Conservation (phyloP, 2,113 vertebrate genomes). For the Thermophis baileyi region DNA sequence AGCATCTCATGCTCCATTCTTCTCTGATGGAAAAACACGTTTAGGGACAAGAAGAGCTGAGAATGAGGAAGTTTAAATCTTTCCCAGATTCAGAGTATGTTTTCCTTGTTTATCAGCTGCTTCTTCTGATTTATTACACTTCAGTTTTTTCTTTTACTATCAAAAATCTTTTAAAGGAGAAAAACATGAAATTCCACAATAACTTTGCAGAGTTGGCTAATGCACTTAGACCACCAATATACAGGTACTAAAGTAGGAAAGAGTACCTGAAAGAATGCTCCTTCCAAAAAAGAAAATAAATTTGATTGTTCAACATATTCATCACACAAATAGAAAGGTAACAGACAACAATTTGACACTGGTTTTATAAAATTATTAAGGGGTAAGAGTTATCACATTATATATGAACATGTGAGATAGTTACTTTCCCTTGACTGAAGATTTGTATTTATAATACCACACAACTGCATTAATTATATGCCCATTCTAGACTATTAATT, state of each 20-base stretch:
- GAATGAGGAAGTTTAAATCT: not conserved
- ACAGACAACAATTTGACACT: not conserved
- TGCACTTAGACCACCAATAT: not conserved
- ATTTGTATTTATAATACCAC: not conserved
- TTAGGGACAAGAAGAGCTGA: not conserved
- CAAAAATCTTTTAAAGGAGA: not conserved
- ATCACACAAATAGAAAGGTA: not conserved
- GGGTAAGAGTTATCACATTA: not conserved
- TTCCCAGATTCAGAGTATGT: not conserved
- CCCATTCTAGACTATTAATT: not conserved
- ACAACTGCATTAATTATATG: not conserved
- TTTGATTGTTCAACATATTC: not conserved
- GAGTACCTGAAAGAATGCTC: not conserved
- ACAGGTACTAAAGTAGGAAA: not conserved
- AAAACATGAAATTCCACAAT: not conserved
- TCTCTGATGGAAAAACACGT: not conserved
- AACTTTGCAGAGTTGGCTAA: not conserved
- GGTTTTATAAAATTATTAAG: not conserved
- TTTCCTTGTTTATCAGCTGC: not conserved
- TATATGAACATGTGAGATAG: not conserved
- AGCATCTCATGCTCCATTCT: not conserved
- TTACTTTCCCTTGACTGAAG: not conserved
- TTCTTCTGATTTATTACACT: not conserved
- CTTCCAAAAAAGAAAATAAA: not conserved
- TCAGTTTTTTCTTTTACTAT: not conserved